A percentile compares a stretch with the other conserved stretches of the same genome.
phyloP scores from a whole-genome alignment of 1,140 invertebrate genomes.

The Acyrthosiphon pisum region DNA sequence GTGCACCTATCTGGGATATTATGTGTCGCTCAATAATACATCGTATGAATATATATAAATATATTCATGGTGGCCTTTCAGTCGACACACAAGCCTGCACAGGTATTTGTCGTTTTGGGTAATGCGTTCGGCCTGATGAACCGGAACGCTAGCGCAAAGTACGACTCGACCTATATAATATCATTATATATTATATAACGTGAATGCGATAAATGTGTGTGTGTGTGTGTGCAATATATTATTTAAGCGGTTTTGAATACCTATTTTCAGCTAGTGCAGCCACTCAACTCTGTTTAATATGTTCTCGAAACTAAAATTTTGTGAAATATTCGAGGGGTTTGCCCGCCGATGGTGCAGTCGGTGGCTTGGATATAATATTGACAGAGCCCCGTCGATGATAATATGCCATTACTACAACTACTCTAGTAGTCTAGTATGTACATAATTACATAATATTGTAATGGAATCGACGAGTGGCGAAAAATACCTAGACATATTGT shows the following conservation, averaged over 20 bases:
- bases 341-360: not conserved
- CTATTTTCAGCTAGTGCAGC: not conserved
- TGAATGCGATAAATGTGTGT: too few species aligned
- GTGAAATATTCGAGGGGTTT: not conserved
- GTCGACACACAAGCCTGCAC: not conserved
- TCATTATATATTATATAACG: not conserved
- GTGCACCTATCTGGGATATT: not conserved
- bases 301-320: not conserved
- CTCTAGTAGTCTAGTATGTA: too few species aligned
- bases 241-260: not conserved
- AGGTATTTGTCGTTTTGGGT: not conserved
- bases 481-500: too few species aligned
- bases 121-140: not conserved
- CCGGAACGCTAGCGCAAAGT: not conserved
- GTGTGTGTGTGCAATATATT: not conserved
- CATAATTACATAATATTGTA: too few species aligned
- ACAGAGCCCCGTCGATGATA: not conserved
- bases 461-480: too few species aligned
- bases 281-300: not conserved
- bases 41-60: too few species aligned
- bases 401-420: not conserved
- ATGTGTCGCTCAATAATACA: not conserved
- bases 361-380: not conserved
- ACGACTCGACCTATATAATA: not conserved
- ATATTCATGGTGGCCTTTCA: not conserved